These are phyloP conservation scores for Orthosia gothica DNA, from an alignment of 2,888 invertebrate genomes.

Conservation along the genomic window DNA sequence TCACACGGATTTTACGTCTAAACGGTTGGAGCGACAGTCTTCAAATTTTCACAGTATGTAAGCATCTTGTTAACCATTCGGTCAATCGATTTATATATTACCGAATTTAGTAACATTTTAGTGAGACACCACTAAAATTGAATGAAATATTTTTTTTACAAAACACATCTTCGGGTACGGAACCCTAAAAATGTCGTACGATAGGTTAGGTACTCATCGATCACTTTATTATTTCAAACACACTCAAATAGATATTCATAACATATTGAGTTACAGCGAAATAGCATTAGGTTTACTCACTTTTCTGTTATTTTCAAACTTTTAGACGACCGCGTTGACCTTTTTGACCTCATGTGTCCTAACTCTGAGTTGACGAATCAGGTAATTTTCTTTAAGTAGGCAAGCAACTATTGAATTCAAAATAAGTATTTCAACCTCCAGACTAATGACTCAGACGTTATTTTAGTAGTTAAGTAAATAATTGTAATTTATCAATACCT, in stretches of 20 bases:
- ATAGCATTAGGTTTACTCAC: slow-evolving; percentile 14
- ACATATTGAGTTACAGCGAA: slow-evolving; percentile 21
- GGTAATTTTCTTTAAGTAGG: slow-evolving; percentile 23
- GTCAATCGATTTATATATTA: too few species aligned
- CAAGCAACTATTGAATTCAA: slow-evolving; percentile 21
- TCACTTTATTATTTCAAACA: neutral
- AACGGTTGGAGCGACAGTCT: too few species aligned
- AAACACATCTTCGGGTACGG: too few species aligned
- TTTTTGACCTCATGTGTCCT: slow-evolving; percentile 27
- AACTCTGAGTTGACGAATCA: slow-evolving; percentile 20
- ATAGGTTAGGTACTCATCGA: neutral
- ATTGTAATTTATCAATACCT: neutral
- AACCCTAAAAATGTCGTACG: neutral
- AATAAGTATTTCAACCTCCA: slow-evolving; percentile 17
- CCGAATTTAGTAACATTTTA: too few species aligned
- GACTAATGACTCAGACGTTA: slow-evolving; percentile 13
- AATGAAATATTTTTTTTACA: too few species aligned
- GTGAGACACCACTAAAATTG: too few species aligned
- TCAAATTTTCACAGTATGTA: too few species aligned
- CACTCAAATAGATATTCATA: neutral
- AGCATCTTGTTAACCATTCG: too few species aligned
- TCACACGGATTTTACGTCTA: too few species aligned
- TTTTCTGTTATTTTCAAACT: slow-evolving; percentile 20
- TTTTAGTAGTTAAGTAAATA: neutral
- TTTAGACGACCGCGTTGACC: slow-evolving; percentile 12